These are phyloP conservation scores for Dromius quadrimaculatus DNA, from an alignment of 2,888 invertebrate genomes.

Conservation along the genomic window DNA sequence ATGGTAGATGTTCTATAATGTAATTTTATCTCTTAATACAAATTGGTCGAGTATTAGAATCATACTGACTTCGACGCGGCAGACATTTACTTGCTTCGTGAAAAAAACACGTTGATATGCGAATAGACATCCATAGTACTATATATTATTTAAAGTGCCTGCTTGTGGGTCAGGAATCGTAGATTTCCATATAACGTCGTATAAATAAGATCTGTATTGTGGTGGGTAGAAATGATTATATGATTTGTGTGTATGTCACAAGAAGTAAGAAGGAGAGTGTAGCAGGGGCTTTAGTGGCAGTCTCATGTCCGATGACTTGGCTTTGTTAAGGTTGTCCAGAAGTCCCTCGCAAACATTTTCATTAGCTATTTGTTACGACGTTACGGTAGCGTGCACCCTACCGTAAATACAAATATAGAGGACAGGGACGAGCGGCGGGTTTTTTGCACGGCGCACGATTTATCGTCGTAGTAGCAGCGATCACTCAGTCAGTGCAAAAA, in stretches of 20 bases:
- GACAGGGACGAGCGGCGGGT: conserved; percentile 21
- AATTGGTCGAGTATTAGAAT: no score
- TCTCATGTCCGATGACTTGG: conserved; percentile 45
- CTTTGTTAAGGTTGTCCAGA: conserved; percentile 49
- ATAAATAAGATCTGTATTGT: no score
- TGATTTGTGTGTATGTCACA: conserved; percentile 20
- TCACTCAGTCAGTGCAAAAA: conserved; percentile 44
- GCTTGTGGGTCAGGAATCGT: no score
- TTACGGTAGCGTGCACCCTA: conserved; percentile 54
- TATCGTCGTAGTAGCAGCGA: conserved; percentile 37
- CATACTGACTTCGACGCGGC: no score
- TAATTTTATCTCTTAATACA: no score
- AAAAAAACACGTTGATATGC: no score
- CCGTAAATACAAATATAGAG: conserved; percentile 52
- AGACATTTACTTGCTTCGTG: no score
- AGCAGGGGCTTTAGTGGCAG: conserved; percentile 18
- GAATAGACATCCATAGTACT: no score
- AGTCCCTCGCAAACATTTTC: conserved; percentile 63
- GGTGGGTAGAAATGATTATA: neutral
- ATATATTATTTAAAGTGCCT: no score
- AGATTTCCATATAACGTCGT: no score
- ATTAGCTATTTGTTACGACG: conserved; percentile 65
- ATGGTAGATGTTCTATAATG: no score
- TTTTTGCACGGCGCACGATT: conserved; percentile 45
- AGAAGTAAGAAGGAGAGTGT: neutral